These are phyloP conservation scores for Noctuana brunneofusca DNA, from an alignment of 2,888 invertebrate species.

Conservation along the genomic window DNA sequence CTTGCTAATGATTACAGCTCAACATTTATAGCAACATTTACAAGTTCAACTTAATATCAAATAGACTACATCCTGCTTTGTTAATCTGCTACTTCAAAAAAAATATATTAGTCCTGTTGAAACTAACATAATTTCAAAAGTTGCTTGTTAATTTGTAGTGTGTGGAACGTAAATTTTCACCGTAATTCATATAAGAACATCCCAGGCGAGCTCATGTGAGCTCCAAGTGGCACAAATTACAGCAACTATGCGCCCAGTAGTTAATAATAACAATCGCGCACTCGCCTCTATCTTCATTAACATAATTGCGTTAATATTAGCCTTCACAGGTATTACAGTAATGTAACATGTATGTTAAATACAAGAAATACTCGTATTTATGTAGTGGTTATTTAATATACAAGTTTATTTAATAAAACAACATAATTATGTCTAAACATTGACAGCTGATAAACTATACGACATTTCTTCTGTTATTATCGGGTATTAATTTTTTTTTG, in stretches of 20 bases:
- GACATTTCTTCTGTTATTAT: too few relatives aligned
- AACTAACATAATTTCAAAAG: background rate
- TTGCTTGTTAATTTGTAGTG: background rate
- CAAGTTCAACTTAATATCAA: too few relatives aligned
- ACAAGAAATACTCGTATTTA: background rate
- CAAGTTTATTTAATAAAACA: too few relatives aligned
- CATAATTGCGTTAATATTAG: conserved; percentile 22
- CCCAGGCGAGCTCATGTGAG: conserved; percentile 7
- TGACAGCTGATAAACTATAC: too few relatives aligned
- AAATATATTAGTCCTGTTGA: too few relatives aligned
- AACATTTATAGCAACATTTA: too few relatives aligned
- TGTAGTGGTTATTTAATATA: too few relatives aligned
- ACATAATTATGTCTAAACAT: too few relatives aligned
- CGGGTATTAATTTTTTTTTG: too few relatives aligned
- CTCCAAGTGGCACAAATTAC: conserved; percentile 22
- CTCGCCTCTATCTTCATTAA: conserved; percentile 23
- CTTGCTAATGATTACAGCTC: too few relatives aligned
- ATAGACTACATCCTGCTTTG: too few relatives aligned
- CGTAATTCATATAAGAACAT: conserved; percentile 10
- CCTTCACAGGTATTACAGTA: background rate
- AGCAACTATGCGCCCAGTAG: conserved; percentile 23
- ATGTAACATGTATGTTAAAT: background rate
- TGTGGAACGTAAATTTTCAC: background rate
- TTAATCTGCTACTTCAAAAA: too few relatives aligned
- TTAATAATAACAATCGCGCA: conserved; percentile 25